Evolutionary conservation across 2,113 vertebrate species (phyloP), one percentile per base, ranked within the genome.

Genomic region (Aptenodytes forsteri): DNA sequence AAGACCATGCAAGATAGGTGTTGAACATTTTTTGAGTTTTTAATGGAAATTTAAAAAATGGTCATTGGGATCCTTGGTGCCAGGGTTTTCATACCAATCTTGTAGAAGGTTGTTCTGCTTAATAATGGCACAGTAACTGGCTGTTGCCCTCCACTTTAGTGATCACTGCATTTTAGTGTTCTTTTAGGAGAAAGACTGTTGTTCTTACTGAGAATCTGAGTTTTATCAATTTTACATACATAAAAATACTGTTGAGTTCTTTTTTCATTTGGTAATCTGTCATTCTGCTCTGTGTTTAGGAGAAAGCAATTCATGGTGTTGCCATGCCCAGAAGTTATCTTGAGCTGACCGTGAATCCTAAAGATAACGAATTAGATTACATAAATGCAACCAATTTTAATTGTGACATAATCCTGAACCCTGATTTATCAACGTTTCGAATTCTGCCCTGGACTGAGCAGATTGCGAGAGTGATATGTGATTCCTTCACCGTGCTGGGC

Each of bases 251-350:
- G 5, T 6, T 59, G 29, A 47, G 6, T 47, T 87, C 10, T 87
- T 93, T 72, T 79, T 65, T 92, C 23, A 54, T 34, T 91, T n/a
- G 21, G 6, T 86, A 70, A 84, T 61, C 26, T 61, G 11, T 93
- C 16, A 13, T 89, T 96, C 70, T 96, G 52, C n/a, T 92, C 80
- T 94, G 59, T 85, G 80, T 95, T 88, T 93, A 99, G 99, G 99
- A 99, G 97, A 99, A 99, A 97, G 98, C 98, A 18, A 95, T 98
- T 22, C 98, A 99, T 25, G 99, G 99, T 6, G 96, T 99, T 78
- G 93, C 98, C 58, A 99, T 99, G 98, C 99, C 99, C 22, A 98
- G 99, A 96, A 99, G 98, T 96, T 99, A 99, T 90, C 98, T 99
- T 87, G 99, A 99, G 94, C 95, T 99, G 95, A 99, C 99, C 1